Evolutionary conservation across 2,113 vertebrate genomes (phyloP).

Genomic region (Dicerorhinus sumatrensis): DNA sequence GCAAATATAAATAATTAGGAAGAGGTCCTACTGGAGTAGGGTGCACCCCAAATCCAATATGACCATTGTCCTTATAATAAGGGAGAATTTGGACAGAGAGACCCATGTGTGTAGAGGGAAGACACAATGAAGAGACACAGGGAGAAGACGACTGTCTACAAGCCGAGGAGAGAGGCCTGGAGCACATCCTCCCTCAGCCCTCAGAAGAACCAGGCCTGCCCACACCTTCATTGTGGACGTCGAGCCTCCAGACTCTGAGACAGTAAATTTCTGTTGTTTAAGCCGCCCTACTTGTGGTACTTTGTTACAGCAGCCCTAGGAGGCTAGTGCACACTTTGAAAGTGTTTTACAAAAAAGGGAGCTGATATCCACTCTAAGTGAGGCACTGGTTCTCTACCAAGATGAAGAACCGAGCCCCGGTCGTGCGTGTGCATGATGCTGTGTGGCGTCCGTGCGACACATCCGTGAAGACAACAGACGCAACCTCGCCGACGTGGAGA

Average conservation of each 20-base stretch:
- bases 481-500: neutral
- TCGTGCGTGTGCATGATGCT: accelerated
- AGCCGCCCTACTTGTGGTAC: neutral
- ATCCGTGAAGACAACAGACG: neutral
- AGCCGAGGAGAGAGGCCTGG: neutral
- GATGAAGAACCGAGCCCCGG: accelerated
- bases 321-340: neutral
- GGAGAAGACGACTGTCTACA: neutral
- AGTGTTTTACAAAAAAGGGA: neutral
- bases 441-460: accelerated
- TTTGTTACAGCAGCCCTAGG: accelerated
- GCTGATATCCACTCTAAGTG: accelerated
- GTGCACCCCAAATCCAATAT: neutral
- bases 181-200: too few species aligned
- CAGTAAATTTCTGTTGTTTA: accelerated
- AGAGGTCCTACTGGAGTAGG: neutral
- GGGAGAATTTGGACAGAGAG: neutral
- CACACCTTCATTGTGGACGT: accelerated
- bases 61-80: neutral
- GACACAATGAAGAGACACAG: accelerated
- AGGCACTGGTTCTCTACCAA: neutral
- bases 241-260: neutral
- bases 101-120: neutral
- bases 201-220: neutral
- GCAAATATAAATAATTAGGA: neutral